Conservation (phyloP, 2,113 vertebrate genomes). For the Calyptommatus sinebrachiatus region DNA sequence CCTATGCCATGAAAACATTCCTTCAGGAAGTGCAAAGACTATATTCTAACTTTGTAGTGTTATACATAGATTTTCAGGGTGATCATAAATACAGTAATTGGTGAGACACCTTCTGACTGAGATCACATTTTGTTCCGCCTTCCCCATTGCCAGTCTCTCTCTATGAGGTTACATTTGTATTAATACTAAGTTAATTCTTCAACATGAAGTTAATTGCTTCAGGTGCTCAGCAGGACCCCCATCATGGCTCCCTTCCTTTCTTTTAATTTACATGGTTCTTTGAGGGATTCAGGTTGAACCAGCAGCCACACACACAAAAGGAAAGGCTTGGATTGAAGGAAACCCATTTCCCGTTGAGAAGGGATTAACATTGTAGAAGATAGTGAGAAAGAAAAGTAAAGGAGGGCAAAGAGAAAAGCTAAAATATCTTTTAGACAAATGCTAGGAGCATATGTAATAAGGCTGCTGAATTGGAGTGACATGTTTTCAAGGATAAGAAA, state of each 20-base stretch:
- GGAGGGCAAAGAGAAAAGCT: conserved; percentile 66
- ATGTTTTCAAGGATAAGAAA: conserved; percentile 70
- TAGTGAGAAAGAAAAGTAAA: conserved; percentile 65
- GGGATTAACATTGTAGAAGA: conserved; percentile 66
- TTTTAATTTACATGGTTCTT: conserved; percentile 41
- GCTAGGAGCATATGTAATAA: conserved; percentile 64
- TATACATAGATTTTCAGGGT: too few relatives aligned
- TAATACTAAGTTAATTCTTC: conserved; percentile 28
- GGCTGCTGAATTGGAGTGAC: conserved; percentile 66
- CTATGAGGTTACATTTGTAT: conserved; percentile 36
- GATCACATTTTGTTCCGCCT: conserved; percentile 22
- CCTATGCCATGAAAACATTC: too few relatives aligned
- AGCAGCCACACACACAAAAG: conserved; percentile 44
- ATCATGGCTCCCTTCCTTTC: conserved; percentile 13
- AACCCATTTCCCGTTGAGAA: conserved; percentile 65
- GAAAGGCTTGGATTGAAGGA: conserved; percentile 56
- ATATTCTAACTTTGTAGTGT: too few relatives aligned
- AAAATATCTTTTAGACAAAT: conserved; percentile 68
- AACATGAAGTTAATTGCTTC: conserved; percentile 44
- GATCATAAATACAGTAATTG: neutral
- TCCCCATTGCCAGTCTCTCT: conserved; percentile 7
- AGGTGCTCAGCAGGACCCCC: conserved; percentile 11
- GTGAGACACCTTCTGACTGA: neutral
- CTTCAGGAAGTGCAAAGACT: too few relatives aligned
- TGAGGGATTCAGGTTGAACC: conserved; percentile 48